Conservation (phyloP, 2,797 vertebrate species). For the Poeciliopsis presidionis region DNA sequence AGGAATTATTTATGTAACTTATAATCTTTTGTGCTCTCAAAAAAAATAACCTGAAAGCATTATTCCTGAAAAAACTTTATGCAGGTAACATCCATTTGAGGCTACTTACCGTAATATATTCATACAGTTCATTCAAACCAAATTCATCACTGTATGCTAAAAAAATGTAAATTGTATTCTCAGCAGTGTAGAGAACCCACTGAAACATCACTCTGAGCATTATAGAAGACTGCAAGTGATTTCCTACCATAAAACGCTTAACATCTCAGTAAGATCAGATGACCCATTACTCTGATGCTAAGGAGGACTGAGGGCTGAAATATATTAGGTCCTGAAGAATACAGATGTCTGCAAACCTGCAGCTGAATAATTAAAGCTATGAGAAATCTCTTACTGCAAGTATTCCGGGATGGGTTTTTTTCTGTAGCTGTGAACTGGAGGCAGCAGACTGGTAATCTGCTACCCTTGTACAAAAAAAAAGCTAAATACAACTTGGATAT, state of each 20-base stretch:
- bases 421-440: constrained; percentile 15
- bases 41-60: not conserved
- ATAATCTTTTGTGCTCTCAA: constrained; percentile 20
- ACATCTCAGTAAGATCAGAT: constrained; percentile 36
- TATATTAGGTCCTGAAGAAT: constrained; percentile 6
- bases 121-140: constrained; percentile 27
- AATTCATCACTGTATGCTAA: constrained; percentile 26
- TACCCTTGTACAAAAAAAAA: constrained; percentile 23
- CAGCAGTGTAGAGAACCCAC: constrained; percentile 19
- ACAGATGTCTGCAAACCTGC: constrained; percentile 6
- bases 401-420: constrained; percentile 16
- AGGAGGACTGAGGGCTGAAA: constrained; percentile 1
- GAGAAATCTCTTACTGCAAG: constrained; percentile 5
- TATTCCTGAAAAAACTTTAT: constrained; percentile 25
- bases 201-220: constrained; percentile 47
- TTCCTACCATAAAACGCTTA: constrained; percentile 30
- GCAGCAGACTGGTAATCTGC: constrained; percentile 12
- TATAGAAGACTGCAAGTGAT: constrained; percentile 35
- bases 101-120: constrained; percentile 33
- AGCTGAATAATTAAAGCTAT: constrained; percentile 25
- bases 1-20: constrained; percentile 30
- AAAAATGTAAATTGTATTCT: constrained; percentile 43
- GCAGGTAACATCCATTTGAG: constrained; percentile 41
- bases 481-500: constrained; percentile 26
- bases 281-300: constrained; percentile 38